Conservation (phyloP, 2,113 vertebrate genomes). For the Misgurnus anguillicaudatus region DNA sequence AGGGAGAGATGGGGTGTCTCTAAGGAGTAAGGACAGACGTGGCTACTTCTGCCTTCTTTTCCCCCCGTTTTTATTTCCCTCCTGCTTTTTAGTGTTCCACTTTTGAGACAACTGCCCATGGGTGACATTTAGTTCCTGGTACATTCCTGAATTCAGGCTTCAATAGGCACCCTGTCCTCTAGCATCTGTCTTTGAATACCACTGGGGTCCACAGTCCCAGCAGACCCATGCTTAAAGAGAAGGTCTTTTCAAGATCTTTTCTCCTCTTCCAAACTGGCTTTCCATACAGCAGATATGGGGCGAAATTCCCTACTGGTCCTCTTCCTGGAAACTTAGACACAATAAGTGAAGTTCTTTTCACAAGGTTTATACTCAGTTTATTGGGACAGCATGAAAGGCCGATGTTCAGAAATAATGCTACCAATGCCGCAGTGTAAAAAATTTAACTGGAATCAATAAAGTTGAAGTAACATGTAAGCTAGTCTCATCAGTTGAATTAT, state of each 20-base stretch:
- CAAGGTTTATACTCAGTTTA: background rate
- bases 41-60: background rate
- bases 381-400: background rate
- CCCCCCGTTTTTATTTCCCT: background rate
- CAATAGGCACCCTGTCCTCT: constrained; percentile 33
- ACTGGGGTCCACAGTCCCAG: constrained; percentile 34
- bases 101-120: constrained; percentile 32
- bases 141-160: constrained; percentile 36
- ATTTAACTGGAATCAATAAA: background rate
- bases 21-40: constrained; percentile 39
- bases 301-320: constrained; percentile 11
- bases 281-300: background rate
- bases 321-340: constrained; percentile 7
- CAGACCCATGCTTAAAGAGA: constrained; percentile 20
- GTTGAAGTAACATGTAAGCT: no score
- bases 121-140: constrained; percentile 44
- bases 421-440: background rate
- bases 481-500: no score
- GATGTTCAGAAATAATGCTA: background rate
- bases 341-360: constrained; percentile 6
- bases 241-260: constrained; percentile 14
- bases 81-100: background rate
- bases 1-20: constrained; percentile 9
- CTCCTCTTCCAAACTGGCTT: constrained; percentile 6
- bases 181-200: constrained; percentile 13